Evolutionary conservation across 2,888 invertebrate species (phyloP), one percentile per base, ranked within the genome.

Genomic region (Mesorhabditis sp.): DNA sequence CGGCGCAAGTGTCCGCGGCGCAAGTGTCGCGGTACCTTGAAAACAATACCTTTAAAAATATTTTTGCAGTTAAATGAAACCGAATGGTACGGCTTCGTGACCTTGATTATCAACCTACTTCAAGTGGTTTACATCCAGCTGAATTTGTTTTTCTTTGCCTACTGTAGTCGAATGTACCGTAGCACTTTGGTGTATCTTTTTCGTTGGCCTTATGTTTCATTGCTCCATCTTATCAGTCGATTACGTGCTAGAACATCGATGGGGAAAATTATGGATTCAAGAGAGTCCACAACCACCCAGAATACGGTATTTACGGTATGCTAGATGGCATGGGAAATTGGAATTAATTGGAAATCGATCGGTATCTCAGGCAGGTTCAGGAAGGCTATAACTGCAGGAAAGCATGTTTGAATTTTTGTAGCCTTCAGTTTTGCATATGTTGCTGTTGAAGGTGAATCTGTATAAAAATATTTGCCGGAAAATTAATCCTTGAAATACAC

Each of bases 101-200:
- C 75, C 13, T 65, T 78, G 43, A 67, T 77, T 13, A 77, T 77
- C 69, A 77, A 77, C 62, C 62, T 75, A 28, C 50, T 67, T 45
- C 76, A 77, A 67, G 73, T 74, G 5, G 43, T 67, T 7, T 76
- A 78, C 72, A 72, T 76, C 63, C 76, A 76, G 65, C 68, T 76
- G 63, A 77, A 77, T 62, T 67, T 76, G 4, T 67, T 76, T 62
- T 77, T 76, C 68, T 76, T 77, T 68, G 75, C 76, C 13, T 70
- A 76, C 44, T 76, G 76, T 61, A 72, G 72, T 41, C 70, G 70
- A 10, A 75, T 71, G 28, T 77, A 77, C 69, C 67, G 77, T 4
- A 61, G 50, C 13, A 72, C 70, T 50, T 67, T 75, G 15, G 64
- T 63, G 10, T n/a, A n/a, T n/a, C 7, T 50, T 50, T 50, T 50